These are phyloP conservation scores for Ischnura elegans DNA, from an alignment of 2,888 invertebrate genomes.

Conservation along the genomic window DNA sequence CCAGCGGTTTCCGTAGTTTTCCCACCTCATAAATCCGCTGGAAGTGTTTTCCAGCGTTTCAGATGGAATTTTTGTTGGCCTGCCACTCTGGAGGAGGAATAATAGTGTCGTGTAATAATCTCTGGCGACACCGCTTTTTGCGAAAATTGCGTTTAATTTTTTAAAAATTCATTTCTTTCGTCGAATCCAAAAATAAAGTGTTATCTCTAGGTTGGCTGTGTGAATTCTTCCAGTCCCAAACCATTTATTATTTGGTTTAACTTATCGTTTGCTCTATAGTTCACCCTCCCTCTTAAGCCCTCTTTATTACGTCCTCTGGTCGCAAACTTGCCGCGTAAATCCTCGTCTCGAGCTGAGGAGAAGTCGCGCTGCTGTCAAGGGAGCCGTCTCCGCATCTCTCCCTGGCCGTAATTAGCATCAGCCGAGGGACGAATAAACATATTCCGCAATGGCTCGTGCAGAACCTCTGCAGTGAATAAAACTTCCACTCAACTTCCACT, in stretches of 20 bases:
- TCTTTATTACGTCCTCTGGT: not conserved
- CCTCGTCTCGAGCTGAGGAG: not conserved
- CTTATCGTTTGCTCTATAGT: not conserved
- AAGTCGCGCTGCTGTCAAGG: constrained; percentile 15
- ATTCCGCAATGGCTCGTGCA: not conserved
- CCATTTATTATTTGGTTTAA: not conserved
- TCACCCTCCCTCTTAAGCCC: not conserved
- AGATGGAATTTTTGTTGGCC: not conserved
- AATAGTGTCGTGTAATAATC: not conserved
- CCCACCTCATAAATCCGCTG: not conserved
- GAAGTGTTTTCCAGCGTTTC: not conserved
- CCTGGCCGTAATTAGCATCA: not conserved
- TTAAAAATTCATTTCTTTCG: not conserved
- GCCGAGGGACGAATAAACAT: not conserved
- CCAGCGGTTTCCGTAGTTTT: not conserved
- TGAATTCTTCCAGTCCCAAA: not conserved
- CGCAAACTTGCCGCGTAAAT: not conserved
- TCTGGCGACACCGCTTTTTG: not conserved
- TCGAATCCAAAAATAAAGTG: not conserved
- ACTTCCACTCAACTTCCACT: not conserved
- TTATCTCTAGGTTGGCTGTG: not conserved
- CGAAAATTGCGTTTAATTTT: not conserved
- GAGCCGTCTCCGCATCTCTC: not conserved
- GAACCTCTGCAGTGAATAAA: not conserved
- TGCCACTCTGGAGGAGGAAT: not conserved